phyloP scores from a whole-genome alignment of 2,888 invertebrate genomes.

The Lithodes maja region DNA sequence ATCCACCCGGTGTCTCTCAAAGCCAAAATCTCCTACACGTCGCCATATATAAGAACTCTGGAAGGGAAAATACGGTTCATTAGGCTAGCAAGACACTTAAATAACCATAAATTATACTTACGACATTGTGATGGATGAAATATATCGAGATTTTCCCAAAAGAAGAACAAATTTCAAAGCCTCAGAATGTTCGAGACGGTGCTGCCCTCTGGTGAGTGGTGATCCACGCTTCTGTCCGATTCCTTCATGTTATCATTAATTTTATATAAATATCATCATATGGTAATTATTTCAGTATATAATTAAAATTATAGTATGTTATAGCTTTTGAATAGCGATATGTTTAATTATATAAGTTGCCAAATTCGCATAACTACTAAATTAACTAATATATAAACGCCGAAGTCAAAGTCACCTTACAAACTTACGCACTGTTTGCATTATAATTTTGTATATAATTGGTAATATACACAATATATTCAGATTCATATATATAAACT shows the following conservation, averaged over 20 bases:
- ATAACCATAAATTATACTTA: neutral
- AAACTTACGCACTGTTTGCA: too few species aligned
- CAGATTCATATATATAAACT: too few species aligned
- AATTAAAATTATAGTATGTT: too few species aligned
- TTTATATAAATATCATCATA: too few species aligned
- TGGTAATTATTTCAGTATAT: too few species aligned
- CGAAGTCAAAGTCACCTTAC: too few species aligned
- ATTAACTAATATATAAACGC: too few species aligned
- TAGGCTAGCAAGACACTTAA: neutral
- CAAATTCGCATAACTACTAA: too few species aligned
- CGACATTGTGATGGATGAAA: conserved; percentile 10
- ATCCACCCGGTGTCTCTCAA: neutral
- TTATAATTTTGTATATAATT: too few species aligned
- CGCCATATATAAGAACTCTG: neutral
- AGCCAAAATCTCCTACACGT: neutral
- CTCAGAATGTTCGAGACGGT: neutral
- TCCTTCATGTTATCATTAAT: neutral
- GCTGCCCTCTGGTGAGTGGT: neutral
- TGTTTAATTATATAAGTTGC: too few species aligned
- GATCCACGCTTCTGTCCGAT: neutral
- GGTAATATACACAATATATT: too few species aligned
- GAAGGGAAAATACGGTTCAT: neutral
- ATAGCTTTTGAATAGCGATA: too few species aligned
- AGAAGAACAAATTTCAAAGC: neutral
- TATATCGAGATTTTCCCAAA: conserved; percentile 2